Evolutionary conservation across 1,140 invertebrate genomes (phyloP), one percentile per base, ranked within the genome.

Genomic region (Panulirus ornatus): DNA sequence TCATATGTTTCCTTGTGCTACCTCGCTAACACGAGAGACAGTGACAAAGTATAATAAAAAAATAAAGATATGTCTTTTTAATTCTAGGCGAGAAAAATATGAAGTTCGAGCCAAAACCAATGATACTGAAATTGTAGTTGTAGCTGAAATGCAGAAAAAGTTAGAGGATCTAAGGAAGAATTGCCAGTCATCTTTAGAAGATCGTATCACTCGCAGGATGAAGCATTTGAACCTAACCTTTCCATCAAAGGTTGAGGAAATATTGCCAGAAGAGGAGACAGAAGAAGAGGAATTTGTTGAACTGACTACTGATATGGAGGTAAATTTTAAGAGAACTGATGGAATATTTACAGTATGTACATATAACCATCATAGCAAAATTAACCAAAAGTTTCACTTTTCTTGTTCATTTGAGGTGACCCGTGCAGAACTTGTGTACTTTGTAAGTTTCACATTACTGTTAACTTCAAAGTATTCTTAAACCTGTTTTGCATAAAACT

Each of bases 191-290:
- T 78, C 75, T 5, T n/a, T 78, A 30, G 75, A 78, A 2, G 75
- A 78, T n/a, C 40, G 75, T 16, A 44, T 78, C 16, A 30, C 75
- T 14, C 75, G n/a, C n/a, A 78, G 75, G 75, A 47, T 78, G 75
- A 78, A 47, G 14, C 27, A n/a, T 36, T 27, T 78, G 42, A 40
- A 78, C 30, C 40, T 78, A n/a, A 78, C 40, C 19, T 78, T 78
- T 22, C 75, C 75, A n/a, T 78, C 75, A 8, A 78, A 78, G 75
- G 75, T 78, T 14, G 75, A 78, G 30, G 75, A 78, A 47, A 42
- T 78, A 78, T 9, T 22, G 19, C 75, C 42, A 14, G 75, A 78
- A 40, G 42, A 47, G 16, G 75, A 78, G 11, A 36, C 38, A 16
- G 36, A 38, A 40, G 36, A 75, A 36, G 40, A 78, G 36, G 40